Conservation (phyloP, 1,140 invertebrate genomes). For the Ceratosolen fusciceps region DNA sequence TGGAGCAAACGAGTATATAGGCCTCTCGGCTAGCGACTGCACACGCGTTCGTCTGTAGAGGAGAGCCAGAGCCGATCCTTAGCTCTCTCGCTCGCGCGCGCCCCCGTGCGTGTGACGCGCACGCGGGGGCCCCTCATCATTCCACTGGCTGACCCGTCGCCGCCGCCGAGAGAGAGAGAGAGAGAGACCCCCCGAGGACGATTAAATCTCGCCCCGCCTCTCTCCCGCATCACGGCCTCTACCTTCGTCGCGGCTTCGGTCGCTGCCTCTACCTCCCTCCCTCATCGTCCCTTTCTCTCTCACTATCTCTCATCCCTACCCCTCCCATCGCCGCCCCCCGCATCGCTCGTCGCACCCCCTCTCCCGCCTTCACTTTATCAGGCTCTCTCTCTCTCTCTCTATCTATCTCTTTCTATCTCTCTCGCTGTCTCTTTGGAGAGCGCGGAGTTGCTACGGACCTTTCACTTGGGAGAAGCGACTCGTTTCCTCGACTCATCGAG, state of each 20-base stretch:
- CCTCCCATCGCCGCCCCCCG: background rate
- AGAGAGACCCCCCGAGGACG: conserved; percentile 57
- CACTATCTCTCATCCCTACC: background rate
- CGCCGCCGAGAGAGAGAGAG: conserved; percentile 18
- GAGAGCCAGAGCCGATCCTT: conserved; percentile 60
- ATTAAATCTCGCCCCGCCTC: conserved; percentile 64
- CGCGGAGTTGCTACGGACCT: too few species aligned
- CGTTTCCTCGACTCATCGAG: background rate
- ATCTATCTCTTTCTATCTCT: background rate
- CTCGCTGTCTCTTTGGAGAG: background rate
- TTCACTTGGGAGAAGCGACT: conserved; percentile 9
- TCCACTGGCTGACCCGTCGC: conserved; percentile 30
- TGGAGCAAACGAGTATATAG: conserved; percentile 66
- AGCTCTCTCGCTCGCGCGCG: conserved; percentile 46
- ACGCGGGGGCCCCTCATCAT: conserved; percentile 52
- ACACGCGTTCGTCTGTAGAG: conserved; percentile 62
- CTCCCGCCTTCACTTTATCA: background rate
- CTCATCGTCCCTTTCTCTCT: background rate
- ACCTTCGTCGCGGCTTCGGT: conserved; percentile 15
- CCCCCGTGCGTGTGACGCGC: conserved; percentile 10
- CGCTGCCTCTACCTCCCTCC: background rate
- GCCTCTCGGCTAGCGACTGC: conserved; percentile 67
- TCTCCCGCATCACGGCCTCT: background rate
- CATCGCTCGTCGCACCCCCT: background rate
- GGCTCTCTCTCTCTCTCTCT: background rate